Conservation (phyloP, 92 coral and sea anemone genomes). For the Heteractis magnifica region DNA sequence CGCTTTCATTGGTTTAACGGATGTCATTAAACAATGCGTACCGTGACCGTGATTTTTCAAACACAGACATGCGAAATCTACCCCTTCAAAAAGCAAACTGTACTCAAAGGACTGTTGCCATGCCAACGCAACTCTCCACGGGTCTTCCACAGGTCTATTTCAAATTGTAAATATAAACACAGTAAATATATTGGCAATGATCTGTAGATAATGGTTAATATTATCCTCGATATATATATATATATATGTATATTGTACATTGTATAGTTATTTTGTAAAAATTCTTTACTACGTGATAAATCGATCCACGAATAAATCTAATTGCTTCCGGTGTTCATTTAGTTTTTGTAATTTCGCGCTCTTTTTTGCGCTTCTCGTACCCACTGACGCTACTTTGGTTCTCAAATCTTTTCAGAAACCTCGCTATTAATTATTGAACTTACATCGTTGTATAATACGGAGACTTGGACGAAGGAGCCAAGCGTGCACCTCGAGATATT, state of each 20-base stretch:
- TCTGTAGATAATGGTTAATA: slow-evolving; percentile 11
- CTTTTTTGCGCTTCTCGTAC: no score
- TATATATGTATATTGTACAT: slow-evolving; percentile 18
- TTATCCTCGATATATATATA: background rate
- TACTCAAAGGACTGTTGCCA: background rate
- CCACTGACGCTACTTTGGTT: no score
- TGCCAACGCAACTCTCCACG: background rate
- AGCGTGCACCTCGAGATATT: no score
- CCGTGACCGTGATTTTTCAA: background rate
- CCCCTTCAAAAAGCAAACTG: background rate
- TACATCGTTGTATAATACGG: no score
- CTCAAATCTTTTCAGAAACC: no score
- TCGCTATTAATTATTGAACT: no score
- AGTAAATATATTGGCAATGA: slow-evolving; percentile 2
- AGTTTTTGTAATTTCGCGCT: background rate
- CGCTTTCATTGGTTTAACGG: no score
- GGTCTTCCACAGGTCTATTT: background rate
- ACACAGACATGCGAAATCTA: background rate
- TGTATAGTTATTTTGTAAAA: slow-evolving; percentile 33
- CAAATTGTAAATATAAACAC: background rate
- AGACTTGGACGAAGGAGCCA: no score
- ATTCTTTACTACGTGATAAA: background rate
- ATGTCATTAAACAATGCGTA: no score
- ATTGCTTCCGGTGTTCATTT: background rate
- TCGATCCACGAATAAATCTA: background rate